Conservation (phyloP, 2,113 vertebrate species). For the Tonatia bakeri region DNA sequence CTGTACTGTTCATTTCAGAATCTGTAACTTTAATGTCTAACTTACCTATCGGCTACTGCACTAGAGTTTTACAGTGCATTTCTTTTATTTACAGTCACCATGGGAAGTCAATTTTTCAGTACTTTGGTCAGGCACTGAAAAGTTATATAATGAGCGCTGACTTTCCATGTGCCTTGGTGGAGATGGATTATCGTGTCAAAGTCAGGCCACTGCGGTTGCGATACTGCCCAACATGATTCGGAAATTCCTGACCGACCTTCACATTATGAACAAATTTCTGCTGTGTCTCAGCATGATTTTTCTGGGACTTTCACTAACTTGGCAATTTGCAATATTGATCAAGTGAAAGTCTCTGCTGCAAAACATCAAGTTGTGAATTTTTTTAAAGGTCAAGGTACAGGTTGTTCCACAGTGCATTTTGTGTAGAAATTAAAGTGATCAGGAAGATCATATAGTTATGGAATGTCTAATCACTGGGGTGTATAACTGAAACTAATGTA, state of each 20-base stretch:
- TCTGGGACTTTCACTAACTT: slow-evolving; percentile 1
- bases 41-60: not conserved
- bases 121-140: not conserved
- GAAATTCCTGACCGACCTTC: slow-evolving; percentile 44
- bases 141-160: not conserved
- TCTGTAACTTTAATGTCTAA: not conserved
- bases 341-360: not conserved
- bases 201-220: not conserved
- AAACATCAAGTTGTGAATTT: not conserved
- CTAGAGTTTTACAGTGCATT: not conserved
- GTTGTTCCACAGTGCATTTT: not conserved
- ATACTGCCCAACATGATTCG: not conserved
- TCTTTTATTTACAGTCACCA: slow-evolving; percentile 30
- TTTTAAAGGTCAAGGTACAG: not conserved
- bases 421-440: not conserved
- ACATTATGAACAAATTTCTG: not conserved
- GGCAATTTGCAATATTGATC: slow-evolving; percentile 42
- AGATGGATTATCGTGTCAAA: slow-evolving; percentile 32
- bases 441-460: not conserved
- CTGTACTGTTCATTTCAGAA: not conserved
- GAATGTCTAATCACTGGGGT: no score
- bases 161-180: not conserved
- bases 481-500: no score
- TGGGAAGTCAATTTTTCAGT: slow-evolving; percentile 16
- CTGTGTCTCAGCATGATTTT: slow-evolving; percentile 54